Percentiles rank a stretch among this genome's conserved stretches.
These are phyloP conservation scores for Eucera pruinosa DNA, from an alignment of 2,888 invertebrate species.

Conservation along the genomic window DNA sequence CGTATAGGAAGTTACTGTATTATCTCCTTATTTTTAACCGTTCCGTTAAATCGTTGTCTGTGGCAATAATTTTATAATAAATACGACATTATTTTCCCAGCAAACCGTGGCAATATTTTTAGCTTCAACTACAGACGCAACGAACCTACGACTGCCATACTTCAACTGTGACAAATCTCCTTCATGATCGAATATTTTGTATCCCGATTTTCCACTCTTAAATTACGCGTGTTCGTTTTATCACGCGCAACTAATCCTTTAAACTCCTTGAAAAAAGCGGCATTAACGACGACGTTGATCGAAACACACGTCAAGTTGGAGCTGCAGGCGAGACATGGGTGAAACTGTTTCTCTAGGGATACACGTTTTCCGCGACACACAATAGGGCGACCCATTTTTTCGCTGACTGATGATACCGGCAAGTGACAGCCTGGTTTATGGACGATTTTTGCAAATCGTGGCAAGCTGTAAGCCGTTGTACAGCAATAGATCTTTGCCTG, in stretches of 20 bases:
- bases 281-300: conserved; percentile 25
- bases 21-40: too few species aligned
- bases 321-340: not conserved
- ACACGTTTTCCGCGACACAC: conserved; percentile 10
- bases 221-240: too few species aligned
- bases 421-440: conserved; percentile 48
- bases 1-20: too few species aligned
- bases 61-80: too few species aligned
- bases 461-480: conserved; percentile 14
- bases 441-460: conserved; percentile 50
- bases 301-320: not conserved
- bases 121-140: too few species aligned
- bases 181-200: not conserved
- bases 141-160: too few species aligned
- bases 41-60: too few species aligned
- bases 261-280: not conserved
- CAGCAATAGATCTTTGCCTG: conserved; percentile 42
- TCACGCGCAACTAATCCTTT: not conserved
- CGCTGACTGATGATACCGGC: conserved; percentile 46
- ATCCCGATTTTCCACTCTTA: not conserved
- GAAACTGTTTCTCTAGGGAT: conserved; percentile 9
- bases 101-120: too few species aligned
- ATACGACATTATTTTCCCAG: too few species aligned
- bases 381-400: conserved; percentile 48
- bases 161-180: too few species aligned